These are phyloP conservation scores for Indicator indicator DNA, from an alignment of 2,113 vertebrate genomes.

Conservation along the genomic window DNA sequence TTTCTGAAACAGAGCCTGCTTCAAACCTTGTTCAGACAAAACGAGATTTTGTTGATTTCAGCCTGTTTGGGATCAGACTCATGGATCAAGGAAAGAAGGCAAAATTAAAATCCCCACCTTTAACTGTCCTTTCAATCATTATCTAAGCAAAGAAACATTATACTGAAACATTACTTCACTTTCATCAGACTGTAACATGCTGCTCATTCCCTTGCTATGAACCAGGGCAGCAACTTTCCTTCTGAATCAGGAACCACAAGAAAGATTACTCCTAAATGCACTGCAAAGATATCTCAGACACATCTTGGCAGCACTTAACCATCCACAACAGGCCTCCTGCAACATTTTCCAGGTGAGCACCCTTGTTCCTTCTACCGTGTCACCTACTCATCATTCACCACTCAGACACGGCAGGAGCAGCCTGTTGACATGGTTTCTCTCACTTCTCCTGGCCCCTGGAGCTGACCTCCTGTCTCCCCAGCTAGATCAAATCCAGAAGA, in stretches of 20 bases:
- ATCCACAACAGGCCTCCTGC: constrained; percentile 49
- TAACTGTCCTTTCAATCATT: neutral
- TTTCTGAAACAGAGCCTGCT: neutral
- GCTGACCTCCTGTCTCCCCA: constrained; percentile 54
- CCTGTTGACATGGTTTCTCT: constrained; percentile 75
- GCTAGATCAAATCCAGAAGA: constrained; percentile 65
- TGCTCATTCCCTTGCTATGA: neutral
- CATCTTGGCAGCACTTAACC: constrained; percentile 72
- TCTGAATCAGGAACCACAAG: neutral
- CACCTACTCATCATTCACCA: constrained; percentile 42
- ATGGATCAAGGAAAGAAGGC: neutral
- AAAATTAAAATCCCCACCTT: neutral
- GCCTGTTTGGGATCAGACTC: neutral
- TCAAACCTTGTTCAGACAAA: neutral
- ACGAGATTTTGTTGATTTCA: neutral
- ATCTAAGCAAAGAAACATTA: neutral
- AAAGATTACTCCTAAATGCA: constrained; percentile 47
- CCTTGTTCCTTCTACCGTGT: constrained; percentile 9
- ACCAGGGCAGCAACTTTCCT: neutral
- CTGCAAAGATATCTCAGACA: constrained; percentile 45
- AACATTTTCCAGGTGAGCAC: constrained; percentile 79
- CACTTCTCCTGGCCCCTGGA: constrained; percentile 43
- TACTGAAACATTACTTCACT: neutral
- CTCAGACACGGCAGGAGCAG: constrained; percentile 33
- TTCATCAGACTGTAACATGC: neutral